Conservation (phyloP, 2,113 vertebrate genomes). For the Natator depressus region DNA sequence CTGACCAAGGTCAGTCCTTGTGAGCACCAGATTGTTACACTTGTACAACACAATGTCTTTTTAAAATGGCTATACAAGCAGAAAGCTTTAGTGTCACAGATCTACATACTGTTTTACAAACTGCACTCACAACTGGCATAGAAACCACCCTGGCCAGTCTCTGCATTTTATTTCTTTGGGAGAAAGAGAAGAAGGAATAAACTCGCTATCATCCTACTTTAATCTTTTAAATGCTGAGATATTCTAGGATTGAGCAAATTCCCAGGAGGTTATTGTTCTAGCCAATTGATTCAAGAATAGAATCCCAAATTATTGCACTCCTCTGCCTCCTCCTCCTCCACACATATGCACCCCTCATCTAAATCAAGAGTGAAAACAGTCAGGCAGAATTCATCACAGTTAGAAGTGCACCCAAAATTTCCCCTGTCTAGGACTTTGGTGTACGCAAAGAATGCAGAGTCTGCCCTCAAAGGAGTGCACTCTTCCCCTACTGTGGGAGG, state of each 20-base stretch:
- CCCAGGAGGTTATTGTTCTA: not conserved
- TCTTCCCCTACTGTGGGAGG: not conserved
- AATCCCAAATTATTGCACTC: not conserved
- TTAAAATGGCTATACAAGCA: not conserved
- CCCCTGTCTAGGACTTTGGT: not conserved
- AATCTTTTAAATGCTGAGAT: not conserved
- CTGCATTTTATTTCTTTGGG: not conserved
- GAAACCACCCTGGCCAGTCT: not conserved
- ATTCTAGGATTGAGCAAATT: not conserved
- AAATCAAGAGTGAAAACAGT: not conserved
- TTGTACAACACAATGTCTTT: not conserved
- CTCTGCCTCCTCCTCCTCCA: not conserved
- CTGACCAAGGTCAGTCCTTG: slow-evolving; percentile 19
- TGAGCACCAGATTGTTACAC: not conserved
- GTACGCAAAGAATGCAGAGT: not conserved
- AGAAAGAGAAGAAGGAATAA: not conserved
- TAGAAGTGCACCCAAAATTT: not conserved
- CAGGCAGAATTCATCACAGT: not conserved
- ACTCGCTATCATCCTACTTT: not conserved
- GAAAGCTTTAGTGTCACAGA: not conserved
- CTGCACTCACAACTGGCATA: not conserved
- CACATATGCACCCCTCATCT: not conserved
- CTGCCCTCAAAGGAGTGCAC: not conserved
- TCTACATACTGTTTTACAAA: not conserved
- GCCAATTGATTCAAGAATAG: not conserved